These are phyloP conservation scores for Zele albiditarsus DNA, from an alignment of 2,888 invertebrate genomes.

Conservation along the genomic window DNA sequence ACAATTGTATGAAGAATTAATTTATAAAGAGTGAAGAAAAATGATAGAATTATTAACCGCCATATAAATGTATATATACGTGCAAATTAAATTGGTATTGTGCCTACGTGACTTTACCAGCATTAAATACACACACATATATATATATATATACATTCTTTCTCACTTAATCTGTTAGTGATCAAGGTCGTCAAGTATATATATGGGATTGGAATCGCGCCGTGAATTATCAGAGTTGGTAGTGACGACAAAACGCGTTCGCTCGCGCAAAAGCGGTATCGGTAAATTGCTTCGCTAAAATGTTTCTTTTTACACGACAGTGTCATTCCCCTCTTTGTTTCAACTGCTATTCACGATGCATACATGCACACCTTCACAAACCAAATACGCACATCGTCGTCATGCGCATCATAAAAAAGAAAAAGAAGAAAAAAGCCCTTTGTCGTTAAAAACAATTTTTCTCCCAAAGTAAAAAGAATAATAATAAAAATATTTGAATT, in stretches of 20 bases:
- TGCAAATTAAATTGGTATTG: background rate
- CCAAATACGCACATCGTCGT: no score
- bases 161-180: background rate
- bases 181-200: constrained; percentile 17
- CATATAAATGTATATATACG: background rate
- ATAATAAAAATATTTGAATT: no score
- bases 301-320: background rate
- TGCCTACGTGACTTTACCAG: constrained; percentile 20
- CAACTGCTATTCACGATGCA: background rate
- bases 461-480: background rate
- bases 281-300: background rate
- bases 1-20: background rate
- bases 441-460: background rate
- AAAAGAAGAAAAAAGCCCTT: background rate
- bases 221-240: background rate
- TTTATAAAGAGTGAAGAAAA: background rate
- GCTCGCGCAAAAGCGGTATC: background rate
- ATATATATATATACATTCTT: background rate
- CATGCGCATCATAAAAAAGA: no score
- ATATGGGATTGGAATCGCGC: constrained; percentile 6
- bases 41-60: background rate
- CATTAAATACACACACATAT: background rate
- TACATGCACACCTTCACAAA: no score
- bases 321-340: background rate
- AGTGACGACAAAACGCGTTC: background rate